These are phyloP conservation scores for Phylloscopus collybita DNA, from an alignment of 2,797 vertebrate genomes.

Conservation along the genomic window DNA sequence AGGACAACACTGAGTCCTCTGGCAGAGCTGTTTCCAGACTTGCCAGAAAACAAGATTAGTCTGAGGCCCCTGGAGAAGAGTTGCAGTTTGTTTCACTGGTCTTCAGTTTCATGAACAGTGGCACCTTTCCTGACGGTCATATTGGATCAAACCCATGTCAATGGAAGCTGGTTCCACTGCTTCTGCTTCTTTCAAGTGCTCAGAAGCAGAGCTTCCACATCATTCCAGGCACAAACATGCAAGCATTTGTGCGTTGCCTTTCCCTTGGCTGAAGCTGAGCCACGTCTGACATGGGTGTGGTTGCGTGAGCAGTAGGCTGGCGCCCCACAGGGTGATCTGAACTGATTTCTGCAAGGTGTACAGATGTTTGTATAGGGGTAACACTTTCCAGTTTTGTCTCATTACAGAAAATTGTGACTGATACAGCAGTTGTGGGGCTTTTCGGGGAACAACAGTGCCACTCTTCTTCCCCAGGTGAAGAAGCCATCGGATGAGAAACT, in stretches of 20 bases:
- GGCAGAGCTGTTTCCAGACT: background rate
- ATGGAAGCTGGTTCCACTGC: background rate
- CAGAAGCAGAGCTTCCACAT: background rate
- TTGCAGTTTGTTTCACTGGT: background rate
- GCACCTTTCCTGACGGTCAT: fast-evolving
- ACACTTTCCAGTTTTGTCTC: background rate
- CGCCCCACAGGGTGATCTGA: fast-evolving
- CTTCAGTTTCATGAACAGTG: background rate
- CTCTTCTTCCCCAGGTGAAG: conserved; percentile 77
- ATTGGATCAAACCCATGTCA: background rate
- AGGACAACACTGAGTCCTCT: background rate
- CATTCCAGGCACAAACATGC: fast-evolving
- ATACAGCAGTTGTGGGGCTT: too few relatives aligned
- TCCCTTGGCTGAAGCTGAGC: background rate
- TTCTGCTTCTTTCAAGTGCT: background rate
- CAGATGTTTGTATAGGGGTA: fast-evolving
- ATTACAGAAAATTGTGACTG: background rate
- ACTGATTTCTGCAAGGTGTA: background rate
- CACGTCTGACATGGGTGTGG: fast-evolving
- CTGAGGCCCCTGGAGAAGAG: background rate
- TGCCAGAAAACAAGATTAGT: background rate
- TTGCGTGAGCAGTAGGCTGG: background rate
- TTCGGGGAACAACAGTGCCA: background rate
- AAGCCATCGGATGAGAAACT: conserved; percentile 87
- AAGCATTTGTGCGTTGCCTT: fast-evolving